These are phyloP conservation scores for Mohoua ochrocephala DNA, from an alignment of 2,113 vertebrate species.

Conservation along the genomic window DNA sequence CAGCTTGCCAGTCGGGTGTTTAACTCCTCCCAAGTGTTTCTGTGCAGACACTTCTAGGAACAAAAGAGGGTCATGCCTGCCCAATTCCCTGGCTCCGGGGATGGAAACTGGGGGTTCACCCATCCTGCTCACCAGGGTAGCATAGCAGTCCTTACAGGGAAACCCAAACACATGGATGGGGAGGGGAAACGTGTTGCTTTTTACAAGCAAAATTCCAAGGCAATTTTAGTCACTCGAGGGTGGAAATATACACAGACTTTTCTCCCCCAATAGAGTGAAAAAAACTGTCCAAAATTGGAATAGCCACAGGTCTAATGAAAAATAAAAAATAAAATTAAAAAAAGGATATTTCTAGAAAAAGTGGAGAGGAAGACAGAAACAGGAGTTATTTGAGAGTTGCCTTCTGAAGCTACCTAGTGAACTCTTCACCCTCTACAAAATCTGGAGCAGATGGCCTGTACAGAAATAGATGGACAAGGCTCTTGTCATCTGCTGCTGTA, in stretches of 20 bases:
- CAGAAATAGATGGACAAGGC: neutral
- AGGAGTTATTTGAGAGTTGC: neutral
- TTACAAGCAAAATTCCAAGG: neutral
- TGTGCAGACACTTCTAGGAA: neutral
- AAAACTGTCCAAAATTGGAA: neutral
- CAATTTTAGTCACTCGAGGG: neutral
- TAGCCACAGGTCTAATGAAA: neutral
- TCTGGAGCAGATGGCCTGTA: neutral
- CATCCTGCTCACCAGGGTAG: neutral
- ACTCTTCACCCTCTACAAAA: neutral
- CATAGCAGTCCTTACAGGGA: neutral
- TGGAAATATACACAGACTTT: neutral
- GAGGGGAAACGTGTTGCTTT: neutral
- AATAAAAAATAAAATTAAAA: neutral
- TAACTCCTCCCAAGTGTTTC: constrained; percentile 5
- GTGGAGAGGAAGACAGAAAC: neutral
- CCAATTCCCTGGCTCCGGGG: neutral
- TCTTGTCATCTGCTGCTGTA: neutral
- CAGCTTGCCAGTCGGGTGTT: neutral
- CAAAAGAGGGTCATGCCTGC: neutral
- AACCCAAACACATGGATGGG: rapidly evolving
- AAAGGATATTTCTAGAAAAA: neutral
- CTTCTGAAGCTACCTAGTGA: neutral
- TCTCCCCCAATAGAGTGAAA: neutral
- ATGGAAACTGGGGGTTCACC: neutral